Percentiles rank a stretch among this genome's conserved stretches.
phyloP scores from a whole-genome alignment of 2,113 vertebrate genomes.

The Amblyornis subalaris region DNA sequence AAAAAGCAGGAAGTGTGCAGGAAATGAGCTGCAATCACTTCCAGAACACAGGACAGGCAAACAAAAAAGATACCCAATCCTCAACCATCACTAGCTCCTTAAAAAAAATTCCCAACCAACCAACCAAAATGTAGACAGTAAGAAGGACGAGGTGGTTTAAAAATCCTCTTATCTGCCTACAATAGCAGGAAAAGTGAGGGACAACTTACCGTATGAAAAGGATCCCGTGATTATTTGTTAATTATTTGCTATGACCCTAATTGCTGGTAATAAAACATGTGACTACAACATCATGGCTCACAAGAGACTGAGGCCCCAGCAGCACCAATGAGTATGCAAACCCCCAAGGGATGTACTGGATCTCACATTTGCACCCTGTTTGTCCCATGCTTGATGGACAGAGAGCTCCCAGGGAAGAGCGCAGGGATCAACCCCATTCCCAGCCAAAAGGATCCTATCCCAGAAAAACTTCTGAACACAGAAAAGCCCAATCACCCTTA shows the following conservation, averaged over 20 bases:
- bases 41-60: background rate
- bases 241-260: background rate
- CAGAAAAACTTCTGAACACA: background rate
- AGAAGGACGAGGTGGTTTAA: background rate
- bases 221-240: background rate
- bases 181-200: background rate
- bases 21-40: background rate
- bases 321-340: fast-evolving
- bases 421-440: background rate
- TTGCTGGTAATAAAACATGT: background rate
- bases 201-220: background rate
- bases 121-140: background rate
- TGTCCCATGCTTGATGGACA: background rate
- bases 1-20: background rate
- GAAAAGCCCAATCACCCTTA: background rate
- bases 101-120: background rate
- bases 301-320: background rate
- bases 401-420: background rate
- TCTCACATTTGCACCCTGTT: background rate
- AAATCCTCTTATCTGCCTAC: background rate
- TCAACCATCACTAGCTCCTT: background rate
- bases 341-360: background rate
- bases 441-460: background rate
- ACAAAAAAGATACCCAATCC: background rate
- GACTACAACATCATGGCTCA: background rate